These are phyloP conservation scores for Lucilia cuprina DNA, from an alignment of 1,140 invertebrate genomes.

Conservation along the genomic window DNA sequence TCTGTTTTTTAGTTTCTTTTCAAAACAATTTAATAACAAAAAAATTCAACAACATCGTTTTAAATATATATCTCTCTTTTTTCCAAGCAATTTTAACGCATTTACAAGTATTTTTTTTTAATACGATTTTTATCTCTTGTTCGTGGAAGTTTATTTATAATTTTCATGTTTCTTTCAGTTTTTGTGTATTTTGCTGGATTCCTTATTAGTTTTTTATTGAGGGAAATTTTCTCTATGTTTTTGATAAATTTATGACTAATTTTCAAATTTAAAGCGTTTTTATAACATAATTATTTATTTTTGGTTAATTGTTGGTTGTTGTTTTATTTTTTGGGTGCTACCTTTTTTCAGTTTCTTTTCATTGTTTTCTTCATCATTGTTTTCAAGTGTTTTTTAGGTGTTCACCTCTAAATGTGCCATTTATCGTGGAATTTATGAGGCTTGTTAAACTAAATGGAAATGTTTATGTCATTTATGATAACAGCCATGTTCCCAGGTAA, in stretches of 20 bases:
- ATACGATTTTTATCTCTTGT: constrained; percentile 37
- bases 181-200: not conserved
- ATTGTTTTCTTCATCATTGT: not conserved
- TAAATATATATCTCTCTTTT: constrained; percentile 17
- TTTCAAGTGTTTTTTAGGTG: not conserved
- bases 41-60: not conserved
- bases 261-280: constrained; percentile 35
- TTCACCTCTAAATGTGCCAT: not conserved
- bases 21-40: not conserved
- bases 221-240: constrained; percentile 17
- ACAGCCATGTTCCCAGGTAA: not conserved
- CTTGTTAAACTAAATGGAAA: constrained; percentile 7
- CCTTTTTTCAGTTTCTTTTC: not conserved
- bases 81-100: constrained; percentile 38
- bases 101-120: constrained; percentile 30
- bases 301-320: not conserved
- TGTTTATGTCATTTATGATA: constrained; percentile 7
- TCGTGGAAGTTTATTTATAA: not conserved
- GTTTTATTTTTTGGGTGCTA: not conserved
- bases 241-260: constrained; percentile 40
- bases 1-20: constrained; percentile 2
- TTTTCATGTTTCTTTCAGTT: not conserved
- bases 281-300: constrained; percentile 13
- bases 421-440: constrained; percentile 14
- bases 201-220: not conserved